Evolutionary conservation across 1,140 invertebrate genomes (phyloP).

Genomic region (Pseudachorutes palmiensis): DNA sequence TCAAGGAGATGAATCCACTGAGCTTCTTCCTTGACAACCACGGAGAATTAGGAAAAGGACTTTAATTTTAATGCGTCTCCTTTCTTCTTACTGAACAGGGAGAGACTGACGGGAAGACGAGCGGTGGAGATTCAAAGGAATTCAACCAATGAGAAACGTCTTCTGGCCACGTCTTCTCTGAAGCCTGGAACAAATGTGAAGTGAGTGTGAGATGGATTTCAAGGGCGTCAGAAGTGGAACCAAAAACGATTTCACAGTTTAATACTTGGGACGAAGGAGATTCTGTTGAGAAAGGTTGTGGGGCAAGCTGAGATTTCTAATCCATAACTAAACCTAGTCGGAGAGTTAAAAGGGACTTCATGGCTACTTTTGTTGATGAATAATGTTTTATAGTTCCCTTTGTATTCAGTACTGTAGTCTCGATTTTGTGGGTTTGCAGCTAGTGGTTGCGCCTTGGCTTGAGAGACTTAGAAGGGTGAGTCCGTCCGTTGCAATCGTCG

Average conservation of each 20-base stretch:
- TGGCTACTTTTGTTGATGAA: neutral
- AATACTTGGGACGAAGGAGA: no score
- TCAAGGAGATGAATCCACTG: no score
- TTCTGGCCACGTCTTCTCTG: neutral
- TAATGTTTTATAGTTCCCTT: neutral
- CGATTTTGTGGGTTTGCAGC: no score
- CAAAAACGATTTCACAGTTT: no score
- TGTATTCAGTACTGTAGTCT: no score
- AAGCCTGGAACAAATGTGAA: neutral
- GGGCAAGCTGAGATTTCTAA: neutral
- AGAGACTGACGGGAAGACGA: no score
- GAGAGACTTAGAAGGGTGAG: neutral
- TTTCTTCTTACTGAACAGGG: no score
- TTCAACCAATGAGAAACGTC: neutral
- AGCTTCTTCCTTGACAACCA: conserved; percentile 1
- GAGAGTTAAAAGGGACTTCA: neutral
- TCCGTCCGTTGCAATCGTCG: neutral
- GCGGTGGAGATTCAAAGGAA: no score
- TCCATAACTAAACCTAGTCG: neutral
- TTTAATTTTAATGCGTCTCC: conserved; percentile 5
- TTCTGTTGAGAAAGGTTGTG: neutral
- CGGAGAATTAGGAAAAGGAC: neutral
- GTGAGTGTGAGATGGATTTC: neutral
- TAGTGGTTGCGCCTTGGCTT: no score
- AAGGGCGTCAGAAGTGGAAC: no score